These are phyloP conservation scores for Indicator maculatus DNA, from an alignment of 2,113 vertebrate genomes.

Conservation along the genomic window DNA sequence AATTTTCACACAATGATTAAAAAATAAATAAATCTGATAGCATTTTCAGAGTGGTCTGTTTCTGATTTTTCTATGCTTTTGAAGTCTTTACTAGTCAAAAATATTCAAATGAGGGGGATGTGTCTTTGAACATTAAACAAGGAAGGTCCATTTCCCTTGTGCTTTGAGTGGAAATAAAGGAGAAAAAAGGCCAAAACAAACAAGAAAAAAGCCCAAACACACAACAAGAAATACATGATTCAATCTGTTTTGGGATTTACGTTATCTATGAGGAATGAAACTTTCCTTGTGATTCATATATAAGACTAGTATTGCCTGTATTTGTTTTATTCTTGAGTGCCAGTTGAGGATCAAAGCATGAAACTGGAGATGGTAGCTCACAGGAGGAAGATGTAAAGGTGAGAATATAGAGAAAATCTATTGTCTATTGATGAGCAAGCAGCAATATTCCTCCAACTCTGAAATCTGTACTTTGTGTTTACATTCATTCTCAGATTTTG, in stretches of 20 bases:
- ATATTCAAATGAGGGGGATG: not conserved
- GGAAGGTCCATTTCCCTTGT: not conserved
- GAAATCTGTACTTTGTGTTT: not conserved
- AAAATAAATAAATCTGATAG: not conserved
- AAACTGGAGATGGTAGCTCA: not conserved
- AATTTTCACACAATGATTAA: not conserved
- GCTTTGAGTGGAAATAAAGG: not conserved
- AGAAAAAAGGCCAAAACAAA: too few species aligned
- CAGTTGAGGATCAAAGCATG: constrained; percentile 18
- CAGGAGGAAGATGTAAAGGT: not conserved
- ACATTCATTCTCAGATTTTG: not conserved
- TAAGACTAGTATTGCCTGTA: not conserved
- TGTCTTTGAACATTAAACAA: not conserved
- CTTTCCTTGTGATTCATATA: not conserved
- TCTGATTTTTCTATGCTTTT: not conserved
- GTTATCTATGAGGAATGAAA: not conserved
- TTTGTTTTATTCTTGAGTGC: constrained; percentile 23
- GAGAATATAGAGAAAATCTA: not conserved
- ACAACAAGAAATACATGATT: not conserved
- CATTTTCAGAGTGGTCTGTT: not conserved
- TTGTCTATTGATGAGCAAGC: constrained; percentile 14
- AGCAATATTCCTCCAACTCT: not conserved
- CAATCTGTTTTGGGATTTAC: not conserved
- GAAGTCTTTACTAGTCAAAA: not conserved
- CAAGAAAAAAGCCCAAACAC: fast-evolving